These are phyloP conservation scores for Gallinago undulata DNA, from an alignment of 2,113 vertebrate species.

Conservation along the genomic window DNA sequence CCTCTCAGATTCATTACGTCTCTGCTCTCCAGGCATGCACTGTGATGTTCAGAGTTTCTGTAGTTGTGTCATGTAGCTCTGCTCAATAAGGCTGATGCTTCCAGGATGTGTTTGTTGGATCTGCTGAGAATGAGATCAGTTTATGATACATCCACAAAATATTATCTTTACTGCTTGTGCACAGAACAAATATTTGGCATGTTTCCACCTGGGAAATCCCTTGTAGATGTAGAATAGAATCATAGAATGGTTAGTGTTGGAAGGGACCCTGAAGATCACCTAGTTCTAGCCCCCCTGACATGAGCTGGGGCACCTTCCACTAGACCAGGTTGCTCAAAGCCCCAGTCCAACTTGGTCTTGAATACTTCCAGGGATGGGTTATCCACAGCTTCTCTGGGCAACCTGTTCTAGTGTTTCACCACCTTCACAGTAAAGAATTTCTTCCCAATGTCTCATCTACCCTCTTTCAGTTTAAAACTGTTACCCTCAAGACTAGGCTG, in stretches of 20 bases:
- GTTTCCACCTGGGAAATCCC: neutral
- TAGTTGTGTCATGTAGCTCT: neutral
- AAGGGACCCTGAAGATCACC: neutral
- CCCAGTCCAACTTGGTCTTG: neutral
- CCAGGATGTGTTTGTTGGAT: neutral
- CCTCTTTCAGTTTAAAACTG: neutral
- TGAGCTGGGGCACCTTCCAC: neutral
- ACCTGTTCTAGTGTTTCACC: neutral
- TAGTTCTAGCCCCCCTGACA: neutral
- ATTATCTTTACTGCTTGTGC: neutral
- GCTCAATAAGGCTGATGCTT: neutral
- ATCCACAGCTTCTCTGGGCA: neutral
- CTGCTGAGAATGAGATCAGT: neutral
- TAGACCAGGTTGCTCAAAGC: neutral
- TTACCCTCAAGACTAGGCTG: neutral
- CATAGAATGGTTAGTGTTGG: neutral
- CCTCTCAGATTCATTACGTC: accelerated
- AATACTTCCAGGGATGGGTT: neutral
- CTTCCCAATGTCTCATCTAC: neutral
- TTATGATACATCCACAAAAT: neutral
- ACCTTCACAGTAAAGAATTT: neutral
- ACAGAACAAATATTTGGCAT: neutral
- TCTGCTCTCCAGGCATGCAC: neutral
- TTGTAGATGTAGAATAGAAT: neutral
- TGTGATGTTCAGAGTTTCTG: neutral